phyloP scores from a whole-genome alignment of 2,113 vertebrate species.

The Acanthochromis polyacanthus region DNA sequence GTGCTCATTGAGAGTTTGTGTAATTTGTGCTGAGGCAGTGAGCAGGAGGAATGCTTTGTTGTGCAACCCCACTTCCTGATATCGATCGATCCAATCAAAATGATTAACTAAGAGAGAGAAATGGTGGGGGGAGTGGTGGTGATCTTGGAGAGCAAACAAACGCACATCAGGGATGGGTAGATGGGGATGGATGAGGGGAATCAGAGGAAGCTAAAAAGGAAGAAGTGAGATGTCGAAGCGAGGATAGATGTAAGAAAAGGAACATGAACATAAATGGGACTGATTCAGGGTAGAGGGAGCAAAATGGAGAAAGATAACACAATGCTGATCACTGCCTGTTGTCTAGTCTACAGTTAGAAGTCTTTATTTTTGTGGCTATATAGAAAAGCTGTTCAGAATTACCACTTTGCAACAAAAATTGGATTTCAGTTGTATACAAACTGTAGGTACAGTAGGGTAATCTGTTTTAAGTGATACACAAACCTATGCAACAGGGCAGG shows the following conservation, averaged over 20 bases:
- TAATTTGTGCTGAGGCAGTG: conserved; percentile 52
- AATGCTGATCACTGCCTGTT: conserved; percentile 10
- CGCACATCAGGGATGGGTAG: conserved; percentile 40
- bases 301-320: neutral
- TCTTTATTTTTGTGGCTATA: neutral
- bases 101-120: conserved; percentile 58
- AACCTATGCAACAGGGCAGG: neutral
- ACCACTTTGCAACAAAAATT: neutral
- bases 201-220: conserved; percentile 18
- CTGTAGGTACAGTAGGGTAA: too few species aligned
- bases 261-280: neutral
- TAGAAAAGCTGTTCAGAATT: neutral
- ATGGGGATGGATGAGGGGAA: conserved; percentile 42
- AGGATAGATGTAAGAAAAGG: neutral
- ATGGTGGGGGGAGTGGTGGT: neutral
- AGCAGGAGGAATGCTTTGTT: conserved; percentile 38
- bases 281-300: neutral
- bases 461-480: neutral
- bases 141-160: conserved; percentile 51
- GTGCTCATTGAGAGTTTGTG: conserved; percentile 8
- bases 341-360: neutral
- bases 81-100: conserved; percentile 68
- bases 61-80: conserved; percentile 50
- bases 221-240: conserved; percentile 7
- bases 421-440: too few species aligned